Base-by-base conservation (phyloP, 2,797 vertebrate species). In the Gymnoscopelus braueri region DNA sequence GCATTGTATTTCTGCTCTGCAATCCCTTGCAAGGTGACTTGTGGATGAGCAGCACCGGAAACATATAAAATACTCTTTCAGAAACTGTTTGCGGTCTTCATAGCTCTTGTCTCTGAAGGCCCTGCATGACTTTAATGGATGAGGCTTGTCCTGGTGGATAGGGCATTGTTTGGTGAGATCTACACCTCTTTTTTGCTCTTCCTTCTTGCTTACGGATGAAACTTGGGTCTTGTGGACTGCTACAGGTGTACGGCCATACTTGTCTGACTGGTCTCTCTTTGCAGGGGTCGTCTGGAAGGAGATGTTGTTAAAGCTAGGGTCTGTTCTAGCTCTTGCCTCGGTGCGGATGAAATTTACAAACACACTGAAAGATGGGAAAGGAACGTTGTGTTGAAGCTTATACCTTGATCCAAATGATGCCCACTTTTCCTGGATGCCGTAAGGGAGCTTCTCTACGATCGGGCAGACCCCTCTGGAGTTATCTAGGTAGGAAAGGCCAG, bases 401-500 rank as follows among this genome's bases (percentile, higher is more conserved):
- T 50, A 50, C 10, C 49, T 2, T 50, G 49, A 50, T 3, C 49
- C 49, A 8, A 50, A 50, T 50, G 49, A 50, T 50, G 14, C 14
- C 49, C 49, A 50, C 49, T 50, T 50, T 2, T 50, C 49, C 2
- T 50, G 49, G 49, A 10, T 50, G 3, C 10, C 49, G 49, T 50
- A 10, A 1, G 10, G 49, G 14, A 64, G 44, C 24, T 57, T 71
- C 14, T 63, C 68, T 23, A 63, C 35, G 49, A 71, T 63, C 10
- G 39, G 60, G 26, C 59, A 14, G 8, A 62, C 51, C 62, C 68
- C 68, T 3, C 60, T 61, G 14, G 60, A 59, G 54, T 51, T 47
- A 12, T 70, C 60, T 29, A 63, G 52, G 60, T 63, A 71, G 35
- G 60, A 57, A 32, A 51, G 65, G 5, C 55, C 54, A 32, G 26